Percentiles rank a stretch among this genome's conserved stretches.
phyloP scores from a whole-genome alignment of 2,888 invertebrate species.

The Lucinisca nassula region DNA sequence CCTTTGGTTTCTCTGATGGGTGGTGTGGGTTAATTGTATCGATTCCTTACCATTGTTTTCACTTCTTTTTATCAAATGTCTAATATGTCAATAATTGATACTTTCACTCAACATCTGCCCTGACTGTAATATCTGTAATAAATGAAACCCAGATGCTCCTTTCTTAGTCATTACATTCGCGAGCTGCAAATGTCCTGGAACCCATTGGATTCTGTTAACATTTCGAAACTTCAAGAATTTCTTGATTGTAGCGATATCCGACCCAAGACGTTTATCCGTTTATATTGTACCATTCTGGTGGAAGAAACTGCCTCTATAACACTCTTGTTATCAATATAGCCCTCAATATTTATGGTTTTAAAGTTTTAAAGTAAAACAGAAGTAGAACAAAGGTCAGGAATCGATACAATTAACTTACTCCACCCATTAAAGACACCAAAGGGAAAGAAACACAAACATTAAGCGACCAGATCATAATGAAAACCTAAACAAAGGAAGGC shows the following conservation, averaged over 20 bases:
- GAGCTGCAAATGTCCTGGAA: constrained; percentile 35
- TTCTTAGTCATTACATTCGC: constrained; percentile 47
- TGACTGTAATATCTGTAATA: constrained; percentile 42
- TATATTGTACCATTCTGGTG: constrained; percentile 50
- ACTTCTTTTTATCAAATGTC: background rate
- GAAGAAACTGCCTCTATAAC: constrained; percentile 44
- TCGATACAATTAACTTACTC: too few relatives aligned
- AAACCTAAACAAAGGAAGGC: too few relatives aligned
- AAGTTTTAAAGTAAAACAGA: too few relatives aligned
- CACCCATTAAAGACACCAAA: too few relatives aligned
- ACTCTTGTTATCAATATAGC: constrained; percentile 53
- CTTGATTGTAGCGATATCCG: constrained; percentile 51
- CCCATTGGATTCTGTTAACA: constrained; percentile 32
- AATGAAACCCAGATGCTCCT: constrained; percentile 36
- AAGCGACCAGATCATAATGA: too few relatives aligned
- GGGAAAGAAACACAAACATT: too few relatives aligned
- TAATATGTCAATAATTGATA: background rate
- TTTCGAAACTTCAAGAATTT: background rate
- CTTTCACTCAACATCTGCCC: constrained; percentile 44
- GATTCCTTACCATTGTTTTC: too few relatives aligned
- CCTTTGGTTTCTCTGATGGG: too few relatives aligned
- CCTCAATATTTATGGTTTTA: constrained; percentile 18
- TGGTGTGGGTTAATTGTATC: too few relatives aligned
- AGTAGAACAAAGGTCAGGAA: background rate
- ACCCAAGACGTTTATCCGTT: constrained; percentile 39